phyloP scores from a whole-genome alignment of 2,888 invertebrate genomes.

The Labia minor region DNA sequence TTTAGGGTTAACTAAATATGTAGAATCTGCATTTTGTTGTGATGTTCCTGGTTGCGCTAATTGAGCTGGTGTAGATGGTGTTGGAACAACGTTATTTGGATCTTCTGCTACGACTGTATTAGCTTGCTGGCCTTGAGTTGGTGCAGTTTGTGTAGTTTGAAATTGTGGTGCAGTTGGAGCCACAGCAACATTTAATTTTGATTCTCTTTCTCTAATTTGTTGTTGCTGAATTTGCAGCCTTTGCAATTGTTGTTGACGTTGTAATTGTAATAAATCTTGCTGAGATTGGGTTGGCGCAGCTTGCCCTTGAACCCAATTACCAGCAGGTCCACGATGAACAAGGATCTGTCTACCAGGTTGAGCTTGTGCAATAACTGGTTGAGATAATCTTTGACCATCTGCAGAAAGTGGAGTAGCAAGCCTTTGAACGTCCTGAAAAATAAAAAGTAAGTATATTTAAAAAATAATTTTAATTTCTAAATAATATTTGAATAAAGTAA shows the following conservation, averaged over 20 bases:
- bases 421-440: background rate
- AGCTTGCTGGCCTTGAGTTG: constrained; percentile 30
- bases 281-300: background rate
- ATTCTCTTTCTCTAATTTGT: constrained; percentile 23
- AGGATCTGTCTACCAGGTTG: background rate
- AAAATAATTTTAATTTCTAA: background rate
- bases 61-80: constrained; percentile 30
- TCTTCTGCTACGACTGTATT: constrained; percentile 23
- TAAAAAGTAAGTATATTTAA: background rate
- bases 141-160: constrained; percentile 22
- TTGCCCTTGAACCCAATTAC: constrained; percentile 16
- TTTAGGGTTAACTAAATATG: constrained; percentile 64
- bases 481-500: background rate
- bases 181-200: constrained; percentile 30
- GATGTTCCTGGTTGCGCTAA: constrained; percentile 18
- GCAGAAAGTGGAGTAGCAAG: background rate
- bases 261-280: constrained; percentile 20
- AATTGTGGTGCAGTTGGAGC: constrained; percentile 18
- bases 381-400: background rate
- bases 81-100: constrained; percentile 25
- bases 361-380: background rate
- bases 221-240: constrained; percentile 21
- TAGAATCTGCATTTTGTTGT: constrained; percentile 15
- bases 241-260: constrained; percentile 24
- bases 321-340: background rate